Percentiles rank a stretch among this genome's conserved stretches.
phyloP scores from a whole-genome alignment of 2,113 vertebrate genomes.

The Heptranchias perlo region DNA sequence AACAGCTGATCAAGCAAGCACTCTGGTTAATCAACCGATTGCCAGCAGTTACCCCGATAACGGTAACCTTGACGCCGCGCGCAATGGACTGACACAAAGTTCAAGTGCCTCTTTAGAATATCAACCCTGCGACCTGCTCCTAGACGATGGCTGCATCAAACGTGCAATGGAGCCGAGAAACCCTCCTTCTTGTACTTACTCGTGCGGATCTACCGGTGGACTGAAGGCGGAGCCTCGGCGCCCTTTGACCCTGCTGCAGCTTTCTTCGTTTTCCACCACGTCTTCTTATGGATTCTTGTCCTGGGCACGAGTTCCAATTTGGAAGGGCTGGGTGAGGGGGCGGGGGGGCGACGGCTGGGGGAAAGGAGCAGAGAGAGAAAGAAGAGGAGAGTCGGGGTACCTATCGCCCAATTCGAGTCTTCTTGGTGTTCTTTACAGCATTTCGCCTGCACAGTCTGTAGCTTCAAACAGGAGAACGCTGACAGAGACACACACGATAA shows the following conservation, averaged over 20 bases:
- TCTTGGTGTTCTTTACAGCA: background rate
- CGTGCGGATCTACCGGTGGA: background rate
- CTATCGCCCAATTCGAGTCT: background rate
- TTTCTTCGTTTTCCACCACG: background rate
- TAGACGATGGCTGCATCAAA: background rate
- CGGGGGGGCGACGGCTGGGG: background rate
- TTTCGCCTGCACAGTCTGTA: background rate
- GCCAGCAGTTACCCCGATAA: background rate
- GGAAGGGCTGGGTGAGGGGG: background rate
- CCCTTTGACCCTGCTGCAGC: background rate
- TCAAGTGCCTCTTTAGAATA: background rate
- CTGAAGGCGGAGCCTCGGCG: background rate
- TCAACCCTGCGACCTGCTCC: background rate
- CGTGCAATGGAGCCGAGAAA: background rate
- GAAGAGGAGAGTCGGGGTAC: background rate
- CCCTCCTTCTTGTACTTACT: background rate
- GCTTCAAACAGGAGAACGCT: background rate
- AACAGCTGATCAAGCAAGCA: background rate
- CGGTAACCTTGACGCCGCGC: too few species aligned
- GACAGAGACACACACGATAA: background rate
- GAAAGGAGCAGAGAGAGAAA: background rate
- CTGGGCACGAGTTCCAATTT: background rate
- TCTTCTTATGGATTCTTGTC: background rate
- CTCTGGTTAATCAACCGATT: background rate
- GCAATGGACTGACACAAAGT: too few species aligned